These are phyloP conservation scores for Drosophila nannoptera DNA, from an alignment of 1,140 invertebrate species.

Conservation along the genomic window DNA sequence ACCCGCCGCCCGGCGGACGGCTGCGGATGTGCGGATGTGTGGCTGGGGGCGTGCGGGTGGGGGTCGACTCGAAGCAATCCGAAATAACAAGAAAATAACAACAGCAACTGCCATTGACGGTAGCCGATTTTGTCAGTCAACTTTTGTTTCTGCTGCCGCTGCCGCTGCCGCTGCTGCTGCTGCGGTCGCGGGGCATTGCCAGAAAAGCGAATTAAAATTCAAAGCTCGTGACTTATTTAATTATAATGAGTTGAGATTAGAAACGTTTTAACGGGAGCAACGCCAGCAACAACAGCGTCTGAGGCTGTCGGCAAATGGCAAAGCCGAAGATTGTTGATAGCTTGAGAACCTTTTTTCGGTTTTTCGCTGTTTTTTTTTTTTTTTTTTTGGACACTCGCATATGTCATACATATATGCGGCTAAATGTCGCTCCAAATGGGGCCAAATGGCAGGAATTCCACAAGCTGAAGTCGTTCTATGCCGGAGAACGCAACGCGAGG, in stretches of 20 bases:
- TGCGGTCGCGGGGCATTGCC: constrained; percentile 39
- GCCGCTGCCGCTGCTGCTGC: no score
- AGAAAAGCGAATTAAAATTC: constrained; percentile 71
- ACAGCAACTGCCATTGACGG: constrained; percentile 61
- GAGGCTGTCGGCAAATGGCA: constrained; percentile 60
- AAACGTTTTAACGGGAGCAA: constrained; percentile 70
- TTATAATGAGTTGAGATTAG: constrained; percentile 78
- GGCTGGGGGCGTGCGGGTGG: not conserved
- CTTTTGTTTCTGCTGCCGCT: constrained; percentile 38
- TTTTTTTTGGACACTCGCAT: constrained; percentile 16
- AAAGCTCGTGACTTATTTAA: constrained; percentile 78
- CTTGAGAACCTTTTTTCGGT: constrained; percentile 34
- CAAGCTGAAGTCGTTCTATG: not conserved
- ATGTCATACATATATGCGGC: constrained; percentile 28
- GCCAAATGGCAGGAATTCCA: not conserved
- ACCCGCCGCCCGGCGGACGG: constrained; percentile 32
- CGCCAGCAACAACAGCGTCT: constrained; percentile 14
- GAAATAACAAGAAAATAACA: constrained; percentile 33
- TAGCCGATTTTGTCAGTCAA: constrained; percentile 69
- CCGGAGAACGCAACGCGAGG: not conserved
- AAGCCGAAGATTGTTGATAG: constrained; percentile 30
- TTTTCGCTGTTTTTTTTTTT: no score
- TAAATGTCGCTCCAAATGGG: constrained; percentile 32
- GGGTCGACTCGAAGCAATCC: constrained; percentile 24
- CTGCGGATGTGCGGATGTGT: no score